Evolutionary conservation across 2,888 invertebrate genomes (phyloP).

Genomic region (Dorcus parallelipipedus): DNA sequence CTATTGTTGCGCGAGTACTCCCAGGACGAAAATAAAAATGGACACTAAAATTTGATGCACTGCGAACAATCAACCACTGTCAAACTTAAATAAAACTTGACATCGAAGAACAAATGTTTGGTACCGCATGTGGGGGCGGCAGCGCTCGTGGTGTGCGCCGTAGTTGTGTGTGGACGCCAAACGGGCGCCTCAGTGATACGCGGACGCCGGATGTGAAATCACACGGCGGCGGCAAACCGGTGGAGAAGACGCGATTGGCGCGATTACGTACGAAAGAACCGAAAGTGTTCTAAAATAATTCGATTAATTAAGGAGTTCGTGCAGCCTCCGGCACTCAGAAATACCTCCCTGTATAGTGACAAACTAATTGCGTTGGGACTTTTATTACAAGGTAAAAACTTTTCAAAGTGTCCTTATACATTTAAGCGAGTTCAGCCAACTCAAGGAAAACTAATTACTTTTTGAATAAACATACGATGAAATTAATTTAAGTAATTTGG

Average conservation of each 20-base stretch:
- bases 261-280: neutral
- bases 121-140: slow-evolving; percentile 18
- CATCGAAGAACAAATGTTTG: neutral
- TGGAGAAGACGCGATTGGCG: neutral
- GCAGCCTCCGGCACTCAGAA: no score
- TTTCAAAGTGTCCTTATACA: no score
- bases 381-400: no score
- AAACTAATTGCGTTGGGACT: no score
- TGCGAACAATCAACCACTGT: neutral
- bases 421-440: no score
- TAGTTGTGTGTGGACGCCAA: slow-evolving; percentile 34
- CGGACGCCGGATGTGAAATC: slow-evolving; percentile 21
- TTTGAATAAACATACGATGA: no score
- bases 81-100: neutral
- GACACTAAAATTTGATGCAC: neutral
- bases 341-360: no score
- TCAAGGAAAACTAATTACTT: no score
- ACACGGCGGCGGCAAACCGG: neutral
- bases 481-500: no score
- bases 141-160: slow-evolving; percentile 30
- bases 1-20: neutral
- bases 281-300: neutral
- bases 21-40: neutral
- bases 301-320: slow-evolving; percentile 4
- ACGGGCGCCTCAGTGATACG: slow-evolving; percentile 39